Evolutionary conservation across 2,113 vertebrate genomes (phyloP).

Genomic region (Otis tarda): DNA sequence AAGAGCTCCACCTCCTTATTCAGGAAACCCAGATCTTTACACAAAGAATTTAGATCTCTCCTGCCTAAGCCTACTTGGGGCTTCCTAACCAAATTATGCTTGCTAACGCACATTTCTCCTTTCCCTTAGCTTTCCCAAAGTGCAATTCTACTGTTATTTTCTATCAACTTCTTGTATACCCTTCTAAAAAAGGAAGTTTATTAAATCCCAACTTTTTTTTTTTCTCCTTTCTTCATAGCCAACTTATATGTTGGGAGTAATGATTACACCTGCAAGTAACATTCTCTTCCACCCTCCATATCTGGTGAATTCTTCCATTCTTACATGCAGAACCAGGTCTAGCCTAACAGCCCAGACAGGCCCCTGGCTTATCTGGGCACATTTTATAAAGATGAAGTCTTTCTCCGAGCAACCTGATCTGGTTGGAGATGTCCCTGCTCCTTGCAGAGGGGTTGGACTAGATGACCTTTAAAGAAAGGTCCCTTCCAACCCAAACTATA

Average conservation of each 20-base stretch:
- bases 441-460: too few relatives aligned
- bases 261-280: not conserved
- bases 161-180: not conserved
- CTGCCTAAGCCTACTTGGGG: not conserved
- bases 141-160: not conserved
- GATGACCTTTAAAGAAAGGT: too few relatives aligned
- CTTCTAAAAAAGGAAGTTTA: not conserved
- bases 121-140: not conserved
- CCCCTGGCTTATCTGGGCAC: not conserved
- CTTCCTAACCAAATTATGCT: not conserved
- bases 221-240: not conserved
- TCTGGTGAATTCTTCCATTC: not conserved
- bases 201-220: not conserved
- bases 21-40: not conserved
- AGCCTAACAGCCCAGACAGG: not conserved
- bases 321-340: not conserved
- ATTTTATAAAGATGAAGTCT: not conserved
- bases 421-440: too few relatives aligned
- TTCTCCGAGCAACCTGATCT: too few relatives aligned
- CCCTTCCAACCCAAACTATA: not conserved
- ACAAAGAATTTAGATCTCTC: not conserved
- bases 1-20: not conserved
- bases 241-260: not conserved
- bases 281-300: not conserved
- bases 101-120: not conserved